Conservation (phyloP, 2,113 vertebrate genomes). For the Phrynosoma blainvillii region DNA sequence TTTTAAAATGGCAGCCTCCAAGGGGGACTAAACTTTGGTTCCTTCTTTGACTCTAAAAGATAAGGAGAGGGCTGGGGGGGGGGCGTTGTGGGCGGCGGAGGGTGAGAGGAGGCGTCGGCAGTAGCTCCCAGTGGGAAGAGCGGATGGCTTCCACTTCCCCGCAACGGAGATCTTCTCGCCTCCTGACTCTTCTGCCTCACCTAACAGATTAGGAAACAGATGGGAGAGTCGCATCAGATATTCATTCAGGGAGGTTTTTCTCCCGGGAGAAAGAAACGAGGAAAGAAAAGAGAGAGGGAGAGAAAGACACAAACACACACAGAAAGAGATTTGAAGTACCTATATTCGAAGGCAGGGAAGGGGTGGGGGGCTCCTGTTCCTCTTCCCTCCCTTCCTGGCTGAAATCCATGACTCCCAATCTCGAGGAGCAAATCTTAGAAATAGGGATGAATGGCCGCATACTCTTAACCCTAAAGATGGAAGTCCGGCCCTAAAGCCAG, state of each 20-base stretch:
- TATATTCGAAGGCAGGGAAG: too few relatives aligned
- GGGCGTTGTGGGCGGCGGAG: neutral
- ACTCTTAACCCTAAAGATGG: neutral
- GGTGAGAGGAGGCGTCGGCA: too few relatives aligned
- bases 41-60: conserved; percentile 28
- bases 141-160: neutral
- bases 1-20: neutral
- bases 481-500: neutral
- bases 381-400: too few relatives aligned
- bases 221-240: conserved; percentile 35
- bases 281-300: neutral
- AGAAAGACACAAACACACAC: neutral
- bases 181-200: conserved; percentile 31
- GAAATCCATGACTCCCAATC: neutral
- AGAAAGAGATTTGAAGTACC: neutral
- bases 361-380: too few relatives aligned
- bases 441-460: neutral
- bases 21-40: conserved; percentile 11
- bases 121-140: neutral
- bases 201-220: conserved; percentile 53
- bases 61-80: neutral
- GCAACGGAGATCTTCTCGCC: conserved; percentile 28
- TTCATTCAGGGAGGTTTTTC: conserved; percentile 20
- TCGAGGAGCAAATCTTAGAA: neutral
- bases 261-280: conserved; percentile 4